Base-by-base conservation (phyloP, 2,797 vertebrate genomes). In the Sebastes taczanowskii region DNA sequence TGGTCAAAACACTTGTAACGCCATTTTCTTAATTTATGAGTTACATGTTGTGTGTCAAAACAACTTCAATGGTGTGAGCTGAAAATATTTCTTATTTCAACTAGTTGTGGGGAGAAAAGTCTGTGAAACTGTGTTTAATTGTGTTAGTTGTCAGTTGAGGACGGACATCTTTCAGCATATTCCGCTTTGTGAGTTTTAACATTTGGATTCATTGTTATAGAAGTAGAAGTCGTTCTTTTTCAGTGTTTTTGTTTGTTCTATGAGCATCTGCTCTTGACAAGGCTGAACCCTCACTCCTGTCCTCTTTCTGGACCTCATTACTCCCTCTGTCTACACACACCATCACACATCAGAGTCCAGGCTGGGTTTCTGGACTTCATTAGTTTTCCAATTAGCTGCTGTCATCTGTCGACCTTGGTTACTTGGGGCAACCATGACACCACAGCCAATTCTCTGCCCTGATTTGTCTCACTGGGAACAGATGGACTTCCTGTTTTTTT, bases 361-460 rank as follows among this genome's bases (percentile, higher is more conserved):
- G 75, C 83, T 89, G 91, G 77, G 46, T 90, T 91, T 92, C 83
- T 90, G 87, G 84, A 93, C 90, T 89, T 94, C 91, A 93, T 94
- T 94, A 93, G 89, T 94, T 93, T 94, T 93, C 91, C 92, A 94
- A 95, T 94, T 94, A 90, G 85, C 89, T 82, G 75, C 82, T 90
- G 91, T 95, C 92, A 91, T 92, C 92, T 91, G 92, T 89, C 90
- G 83, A 81, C 85, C 81, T 73, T 55, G 60, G 83, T 91, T 86
- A 78, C 90, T 86, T 46, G 65, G 82, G 79, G 86, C 89, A 62
- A 77, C 78, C 56, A n/a, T 75, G 89, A 89, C 90, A 72, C 83
- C 67, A 30, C 77, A 77, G 82, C 83, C 84, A 78, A 83, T 73
- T 81, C 83, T 86, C 82, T 74, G 87, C 81, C 38, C 88, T 71